These are phyloP conservation scores for Gracilinanus agilis DNA, from an alignment of 2,113 vertebrate genomes.

Conservation along the genomic window DNA sequence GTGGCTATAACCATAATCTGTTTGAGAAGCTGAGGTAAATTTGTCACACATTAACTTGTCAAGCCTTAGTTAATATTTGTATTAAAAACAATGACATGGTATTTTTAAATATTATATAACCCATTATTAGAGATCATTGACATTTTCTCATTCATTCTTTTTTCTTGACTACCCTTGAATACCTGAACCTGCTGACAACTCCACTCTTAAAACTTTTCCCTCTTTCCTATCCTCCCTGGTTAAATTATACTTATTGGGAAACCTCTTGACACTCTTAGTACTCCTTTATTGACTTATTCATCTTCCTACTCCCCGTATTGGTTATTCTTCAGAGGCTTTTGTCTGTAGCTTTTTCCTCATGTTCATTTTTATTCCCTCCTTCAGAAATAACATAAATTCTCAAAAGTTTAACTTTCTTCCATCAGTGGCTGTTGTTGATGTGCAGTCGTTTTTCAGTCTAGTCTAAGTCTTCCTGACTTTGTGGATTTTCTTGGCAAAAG, in stretches of 20 bases:
- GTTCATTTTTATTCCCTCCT: not conserved
- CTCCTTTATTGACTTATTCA: not conserved
- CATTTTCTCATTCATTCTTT: not conserved
- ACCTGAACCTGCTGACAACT: not conserved
- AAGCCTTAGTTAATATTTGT: not conserved
- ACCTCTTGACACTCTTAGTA: not conserved
- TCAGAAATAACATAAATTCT: not conserved
- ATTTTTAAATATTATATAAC: not conserved
- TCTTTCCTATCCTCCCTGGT: not conserved
- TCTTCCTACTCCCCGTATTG: not conserved
- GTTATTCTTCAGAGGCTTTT: not conserved
- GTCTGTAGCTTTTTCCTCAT: not conserved
- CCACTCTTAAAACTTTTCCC: not conserved
- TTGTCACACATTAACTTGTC: not conserved
- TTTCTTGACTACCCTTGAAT: not conserved
- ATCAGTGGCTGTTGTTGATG: no score
- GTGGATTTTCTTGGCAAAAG: no score
- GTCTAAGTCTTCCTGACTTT: no score
- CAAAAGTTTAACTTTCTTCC: not conserved
- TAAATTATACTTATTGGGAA: not conserved
- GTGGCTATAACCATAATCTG: not conserved
- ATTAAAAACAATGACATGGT: not conserved
- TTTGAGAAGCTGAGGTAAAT: not conserved
- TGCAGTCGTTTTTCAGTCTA: no score
- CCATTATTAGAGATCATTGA: not conserved